phyloP scores from a whole-genome alignment of 2,888 invertebrate genomes.

The Tipula unca region DNA sequence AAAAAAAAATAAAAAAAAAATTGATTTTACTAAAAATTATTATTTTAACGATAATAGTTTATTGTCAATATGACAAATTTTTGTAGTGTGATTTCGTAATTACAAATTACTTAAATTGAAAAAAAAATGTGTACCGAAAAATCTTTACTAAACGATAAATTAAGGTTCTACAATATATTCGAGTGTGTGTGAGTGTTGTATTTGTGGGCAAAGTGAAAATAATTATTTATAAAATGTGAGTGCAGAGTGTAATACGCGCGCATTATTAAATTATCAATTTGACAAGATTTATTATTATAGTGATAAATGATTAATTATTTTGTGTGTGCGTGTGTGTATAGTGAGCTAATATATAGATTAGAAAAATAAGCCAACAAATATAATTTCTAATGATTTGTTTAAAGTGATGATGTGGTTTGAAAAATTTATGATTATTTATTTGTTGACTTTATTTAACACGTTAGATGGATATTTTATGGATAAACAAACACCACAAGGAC shows the following conservation, averaged over 20 bases:
- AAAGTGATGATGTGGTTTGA: slow-evolving; percentile 20
- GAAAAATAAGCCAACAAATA: background rate
- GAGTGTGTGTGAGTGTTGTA: background rate
- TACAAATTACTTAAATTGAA: background rate
- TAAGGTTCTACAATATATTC: background rate
- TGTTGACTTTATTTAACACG: slow-evolving; percentile 20
- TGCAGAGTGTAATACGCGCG: background rate
- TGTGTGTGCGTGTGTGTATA: background rate
- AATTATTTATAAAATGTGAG: background rate
- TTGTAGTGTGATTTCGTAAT: background rate
- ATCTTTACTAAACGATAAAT: background rate
- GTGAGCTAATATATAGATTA: background rate
- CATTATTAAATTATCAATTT: background rate
- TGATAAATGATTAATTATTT: background rate
- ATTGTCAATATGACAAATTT: background rate
- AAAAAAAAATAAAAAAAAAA: background rate
- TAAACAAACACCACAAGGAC: slow-evolving; percentile 20
- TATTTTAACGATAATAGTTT: background rate
- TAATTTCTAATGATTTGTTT: background rate
- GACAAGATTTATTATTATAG: background rate
- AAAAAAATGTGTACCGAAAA: background rate
- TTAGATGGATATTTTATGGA: slow-evolving; percentile 21
- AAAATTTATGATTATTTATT: slow-evolving; percentile 20
- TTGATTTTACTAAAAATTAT: background rate
- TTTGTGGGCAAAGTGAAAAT: background rate